Conservation (phyloP, 2,888 invertebrate species). For the Spatulosminthurus flaviceps region DNA sequence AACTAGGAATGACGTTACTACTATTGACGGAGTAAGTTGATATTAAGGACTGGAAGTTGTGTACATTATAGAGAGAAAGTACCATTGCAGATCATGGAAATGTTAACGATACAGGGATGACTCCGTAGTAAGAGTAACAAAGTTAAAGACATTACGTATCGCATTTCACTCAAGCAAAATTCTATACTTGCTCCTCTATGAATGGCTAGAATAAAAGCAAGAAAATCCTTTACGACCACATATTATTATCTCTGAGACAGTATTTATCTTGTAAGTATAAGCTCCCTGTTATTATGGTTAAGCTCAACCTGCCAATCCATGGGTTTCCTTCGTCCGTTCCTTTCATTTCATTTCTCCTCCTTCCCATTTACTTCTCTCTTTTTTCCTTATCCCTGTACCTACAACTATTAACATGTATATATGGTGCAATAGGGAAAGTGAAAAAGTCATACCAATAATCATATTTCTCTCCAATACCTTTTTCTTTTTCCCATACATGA, state of each 20-base stretch:
- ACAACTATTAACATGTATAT: too few species aligned
- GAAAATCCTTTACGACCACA: conserved; percentile 13
- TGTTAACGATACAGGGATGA: background rate
- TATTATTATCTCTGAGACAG: conserved; percentile 5
- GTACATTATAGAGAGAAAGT: background rate
- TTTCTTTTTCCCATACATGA: too few species aligned
- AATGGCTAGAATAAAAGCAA: background rate
- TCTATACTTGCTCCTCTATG: background rate
- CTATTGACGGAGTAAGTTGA: too few species aligned
- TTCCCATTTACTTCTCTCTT: too few species aligned
- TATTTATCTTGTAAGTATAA: conserved; percentile 13
- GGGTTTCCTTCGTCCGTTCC: background rate
- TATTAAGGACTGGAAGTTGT: too few species aligned
- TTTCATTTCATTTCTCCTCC: too few species aligned
- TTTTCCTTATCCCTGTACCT: too few species aligned
- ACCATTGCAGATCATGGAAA: background rate
- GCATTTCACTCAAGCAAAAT: background rate
- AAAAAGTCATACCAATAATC: too few species aligned
- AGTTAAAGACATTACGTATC: background rate
- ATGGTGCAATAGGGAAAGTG: too few species aligned
- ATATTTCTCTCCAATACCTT: too few species aligned
- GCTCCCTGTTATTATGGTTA: background rate
- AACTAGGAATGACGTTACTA: too few species aligned
- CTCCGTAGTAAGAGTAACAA: background rate
- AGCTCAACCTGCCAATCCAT: background rate